phyloP scores from a whole-genome alignment of 2,888 invertebrate genomes.

The Brachyptera risi region DNA sequence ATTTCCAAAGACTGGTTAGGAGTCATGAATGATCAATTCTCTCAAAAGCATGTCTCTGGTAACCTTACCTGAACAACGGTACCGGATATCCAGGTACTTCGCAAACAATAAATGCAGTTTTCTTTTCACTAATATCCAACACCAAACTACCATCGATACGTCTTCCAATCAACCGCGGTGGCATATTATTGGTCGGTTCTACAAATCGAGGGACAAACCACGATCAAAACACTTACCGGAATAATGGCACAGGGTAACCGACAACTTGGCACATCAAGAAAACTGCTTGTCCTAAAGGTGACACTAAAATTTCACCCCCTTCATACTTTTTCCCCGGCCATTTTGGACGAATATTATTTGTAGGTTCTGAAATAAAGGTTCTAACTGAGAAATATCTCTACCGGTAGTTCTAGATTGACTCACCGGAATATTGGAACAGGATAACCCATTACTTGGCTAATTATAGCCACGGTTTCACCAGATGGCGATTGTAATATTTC shows the following conservation, averaged over 20 bases:
- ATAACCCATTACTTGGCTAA: constrained; percentile 48
- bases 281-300: constrained; percentile 39
- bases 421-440: constrained; percentile 46
- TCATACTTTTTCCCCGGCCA: constrained; percentile 49
- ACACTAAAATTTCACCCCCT: constrained; percentile 46
- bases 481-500: constrained; percentile 42
- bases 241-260: constrained; percentile 46
- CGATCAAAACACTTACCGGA: constrained; percentile 41
- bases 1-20: too few relatives aligned
- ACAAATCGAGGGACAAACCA: constrained; percentile 49
- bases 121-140: constrained; percentile 30
- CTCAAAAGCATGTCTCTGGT: too few relatives aligned
- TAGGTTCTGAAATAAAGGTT: constrained; percentile 53
- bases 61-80: constrained; percentile 42
- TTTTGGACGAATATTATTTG: constrained; percentile 61
- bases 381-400: neutral
- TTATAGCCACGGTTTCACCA: constrained; percentile 45
- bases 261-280: constrained; percentile 49
- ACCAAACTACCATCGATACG: constrained; percentile 39
- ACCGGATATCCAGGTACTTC: constrained; percentile 41
- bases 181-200: constrained; percentile 49
- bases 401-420: constrained; percentile 29
- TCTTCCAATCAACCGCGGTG: constrained; percentile 46
- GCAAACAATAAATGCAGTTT: constrained; percentile 38
- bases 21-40: too few relatives aligned